Conservation (phyloP, 2,888 invertebrate genomes). For the Dysmachus trigonus region DNA sequence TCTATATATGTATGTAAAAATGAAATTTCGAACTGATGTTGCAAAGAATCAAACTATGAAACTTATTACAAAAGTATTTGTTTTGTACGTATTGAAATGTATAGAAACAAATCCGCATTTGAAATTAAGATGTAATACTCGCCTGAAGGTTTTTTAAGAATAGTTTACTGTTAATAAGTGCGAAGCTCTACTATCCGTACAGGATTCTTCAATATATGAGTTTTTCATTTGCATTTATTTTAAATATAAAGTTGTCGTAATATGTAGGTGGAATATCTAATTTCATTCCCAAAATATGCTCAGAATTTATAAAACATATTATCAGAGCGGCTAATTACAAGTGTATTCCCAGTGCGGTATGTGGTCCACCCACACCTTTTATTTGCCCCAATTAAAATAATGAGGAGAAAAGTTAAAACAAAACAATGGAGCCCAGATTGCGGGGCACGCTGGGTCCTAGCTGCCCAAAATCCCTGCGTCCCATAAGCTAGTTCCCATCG, state of each 20-base stretch:
- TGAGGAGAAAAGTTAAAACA: conserved; percentile 4
- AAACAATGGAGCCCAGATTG: not conserved
- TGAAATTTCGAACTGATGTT: no score
- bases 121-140: no score
- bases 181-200: no score
- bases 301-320: not conserved
- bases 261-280: not conserved
- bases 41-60: no score
- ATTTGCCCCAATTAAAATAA: conserved; percentile 9
- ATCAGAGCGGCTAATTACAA: not conserved
- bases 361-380: not conserved
- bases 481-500: not conserved
- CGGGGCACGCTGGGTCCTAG: not conserved
- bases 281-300: not conserved
- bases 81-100: no score
- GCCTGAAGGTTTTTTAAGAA: no score
- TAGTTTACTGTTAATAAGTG: no score
- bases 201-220: no score
- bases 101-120: no score
- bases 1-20: no score
- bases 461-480: not conserved
- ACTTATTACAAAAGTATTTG: no score
- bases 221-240: no score
- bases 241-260: not conserved
- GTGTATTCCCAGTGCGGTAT: not conserved